A percentile compares a stretch with the other conserved stretches of the same genome.
These are phyloP conservation scores for Archips crataeganus DNA, from an alignment of 2,888 invertebrate species.

Conservation along the genomic window DNA sequence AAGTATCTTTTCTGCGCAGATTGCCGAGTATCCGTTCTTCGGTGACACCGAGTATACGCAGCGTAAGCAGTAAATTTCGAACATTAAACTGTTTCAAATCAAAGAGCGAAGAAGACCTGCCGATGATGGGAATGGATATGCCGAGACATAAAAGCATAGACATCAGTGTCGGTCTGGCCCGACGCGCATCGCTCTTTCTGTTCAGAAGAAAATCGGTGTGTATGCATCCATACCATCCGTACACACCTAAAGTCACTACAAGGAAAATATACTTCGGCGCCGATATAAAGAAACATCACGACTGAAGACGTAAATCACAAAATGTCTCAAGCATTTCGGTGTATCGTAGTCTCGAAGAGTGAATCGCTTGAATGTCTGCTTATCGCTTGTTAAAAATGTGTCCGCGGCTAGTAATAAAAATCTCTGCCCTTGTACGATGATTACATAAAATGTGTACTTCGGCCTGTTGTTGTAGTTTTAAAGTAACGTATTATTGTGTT, in stretches of 20 bases:
- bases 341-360: not conserved
- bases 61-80: constrained; percentile 61
- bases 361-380: constrained; percentile 1
- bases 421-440: constrained; percentile 7
- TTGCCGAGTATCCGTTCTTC: constrained; percentile 58
- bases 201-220: constrained; percentile 75
- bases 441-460: constrained; percentile 5
- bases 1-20: constrained; percentile 54
- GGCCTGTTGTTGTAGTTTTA: constrained; percentile 4
- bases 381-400: constrained; percentile 10
- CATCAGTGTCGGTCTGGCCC: constrained; percentile 73
- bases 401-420: not conserved
- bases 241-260: constrained; percentile 73
- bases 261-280: constrained; percentile 70
- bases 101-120: constrained; percentile 60
- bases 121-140: constrained; percentile 68
- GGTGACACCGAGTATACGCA: constrained; percentile 62
- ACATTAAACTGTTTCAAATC: constrained; percentile 70
- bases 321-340: not conserved
- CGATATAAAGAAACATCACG: constrained; percentile 56
- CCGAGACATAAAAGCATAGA: constrained; percentile 77
- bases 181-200: constrained; percentile 73
- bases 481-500: not conserved
- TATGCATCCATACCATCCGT: constrained; percentile 79
- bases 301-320: constrained; percentile 9